A percentile compares a stretch with the other conserved stretches of the same genome.
These are phyloP conservation scores for Hofmannophila pseudospretella DNA, from an alignment of 2,888 invertebrate species.

Conservation along the genomic window DNA sequence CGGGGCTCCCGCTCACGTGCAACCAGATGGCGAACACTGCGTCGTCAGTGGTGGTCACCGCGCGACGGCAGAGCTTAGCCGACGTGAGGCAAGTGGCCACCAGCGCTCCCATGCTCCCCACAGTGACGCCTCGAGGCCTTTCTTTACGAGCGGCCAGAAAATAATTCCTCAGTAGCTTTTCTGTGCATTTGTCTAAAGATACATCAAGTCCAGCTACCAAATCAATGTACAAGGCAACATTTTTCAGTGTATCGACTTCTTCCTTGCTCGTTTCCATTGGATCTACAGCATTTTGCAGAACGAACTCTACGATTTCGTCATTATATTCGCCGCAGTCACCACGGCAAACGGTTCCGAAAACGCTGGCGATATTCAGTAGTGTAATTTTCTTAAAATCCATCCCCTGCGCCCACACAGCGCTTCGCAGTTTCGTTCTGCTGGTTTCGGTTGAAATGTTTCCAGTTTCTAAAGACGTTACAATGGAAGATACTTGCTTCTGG, in stretches of 20 bases:
- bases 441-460: constrained; percentile 39
- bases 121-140: constrained; percentile 42
- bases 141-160: constrained; percentile 60
- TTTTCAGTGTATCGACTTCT: constrained; percentile 40
- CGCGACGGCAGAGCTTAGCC: constrained; percentile 56
- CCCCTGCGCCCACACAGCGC: constrained; percentile 64
- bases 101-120: constrained; percentile 49
- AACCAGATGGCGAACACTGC: constrained; percentile 67
- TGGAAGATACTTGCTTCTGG: constrained; percentile 42
- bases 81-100: constrained; percentile 47
- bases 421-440: constrained; percentile 34
- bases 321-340: constrained; percentile 52
- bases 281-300: constrained; percentile 40
- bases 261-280: constrained; percentile 29
- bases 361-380: constrained; percentile 47
- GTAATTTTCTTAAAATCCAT: constrained; percentile 55
- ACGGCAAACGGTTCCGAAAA: constrained; percentile 56
- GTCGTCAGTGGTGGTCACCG: constrained; percentile 47
- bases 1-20: constrained; percentile 54
- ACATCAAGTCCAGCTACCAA: constrained; percentile 50
- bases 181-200: constrained; percentile 35
- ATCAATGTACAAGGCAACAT: constrained; percentile 46
- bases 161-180: constrained; percentile 48
- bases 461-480: constrained; percentile 51
- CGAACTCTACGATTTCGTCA: constrained; percentile 53